These are phyloP conservation scores for Eulemur rufifrons DNA, from an alignment of 2,113 vertebrate genomes.

Conservation along the genomic window DNA sequence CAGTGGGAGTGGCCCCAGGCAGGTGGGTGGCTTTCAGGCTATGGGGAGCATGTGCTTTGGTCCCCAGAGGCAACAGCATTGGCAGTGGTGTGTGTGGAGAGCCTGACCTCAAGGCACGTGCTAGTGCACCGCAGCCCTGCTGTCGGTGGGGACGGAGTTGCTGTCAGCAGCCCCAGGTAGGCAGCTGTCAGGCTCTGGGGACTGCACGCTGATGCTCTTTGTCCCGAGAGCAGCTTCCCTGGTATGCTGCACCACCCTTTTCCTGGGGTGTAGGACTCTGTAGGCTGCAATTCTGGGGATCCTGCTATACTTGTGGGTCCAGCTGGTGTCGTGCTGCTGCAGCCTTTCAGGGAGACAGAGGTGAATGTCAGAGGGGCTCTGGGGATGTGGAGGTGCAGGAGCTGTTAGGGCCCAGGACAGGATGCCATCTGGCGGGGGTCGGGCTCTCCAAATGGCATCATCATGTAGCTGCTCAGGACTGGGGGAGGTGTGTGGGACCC, in stretches of 20 bases:
- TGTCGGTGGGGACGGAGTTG: too few species aligned
- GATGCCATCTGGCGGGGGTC: not conserved
- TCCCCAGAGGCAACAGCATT: not conserved
- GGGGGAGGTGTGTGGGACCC: not conserved
- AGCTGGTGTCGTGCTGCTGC: not conserved
- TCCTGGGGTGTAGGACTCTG: not conserved
- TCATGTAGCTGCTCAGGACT: not conserved
- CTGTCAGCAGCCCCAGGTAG: not conserved
- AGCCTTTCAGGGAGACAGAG: not conserved
- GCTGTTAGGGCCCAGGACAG: too few species aligned
- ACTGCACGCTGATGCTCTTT: not conserved
- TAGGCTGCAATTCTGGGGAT: not conserved
- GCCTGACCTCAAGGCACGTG: not conserved
- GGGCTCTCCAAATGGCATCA: not conserved
- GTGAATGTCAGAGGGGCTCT: not conserved
- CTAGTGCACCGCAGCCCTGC: not conserved
- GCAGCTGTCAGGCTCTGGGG: not conserved
- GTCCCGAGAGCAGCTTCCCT: not conserved
- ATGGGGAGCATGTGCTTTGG: not conserved
- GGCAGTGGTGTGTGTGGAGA: not conserved
- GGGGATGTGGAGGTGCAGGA: not conserved
- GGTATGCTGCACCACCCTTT: not conserved
- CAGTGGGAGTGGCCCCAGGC: not conserved
- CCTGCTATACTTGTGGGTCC: not conserved
- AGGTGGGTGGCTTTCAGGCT: not conserved